Evolutionary conservation across 1,140 invertebrate species (phyloP), one percentile per base, ranked within the genome.

Genomic region (Cataglyphis hispanica): DNA sequence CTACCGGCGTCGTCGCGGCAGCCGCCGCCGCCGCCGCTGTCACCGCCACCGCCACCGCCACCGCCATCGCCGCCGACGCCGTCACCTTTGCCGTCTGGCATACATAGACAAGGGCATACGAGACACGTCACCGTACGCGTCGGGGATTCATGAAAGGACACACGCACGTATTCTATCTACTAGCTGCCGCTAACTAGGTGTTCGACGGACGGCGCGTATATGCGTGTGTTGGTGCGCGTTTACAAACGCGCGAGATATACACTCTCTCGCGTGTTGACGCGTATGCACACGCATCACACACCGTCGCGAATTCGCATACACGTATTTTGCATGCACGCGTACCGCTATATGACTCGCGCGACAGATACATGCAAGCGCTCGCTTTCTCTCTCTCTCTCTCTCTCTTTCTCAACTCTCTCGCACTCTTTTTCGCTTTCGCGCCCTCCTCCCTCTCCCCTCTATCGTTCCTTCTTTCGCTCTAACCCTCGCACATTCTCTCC

Each of bases 281-380:
- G 58, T 60, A 37, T 81, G 78, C 78, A 58, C 77, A 64, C 77
- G 77, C 63, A 40, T 34, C 40, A 43, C n/a, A 58, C 56, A 56
- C 6, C 53, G 56, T 0, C 56, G 7, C 22, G 53, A 75, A 61
- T 7, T 2, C 40, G 46, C 75, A 31, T 46, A 60, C 31, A 43
- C 58, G 25, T 19, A 43, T 8, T 27, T 46, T 77, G 75, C 60
- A 77, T 77, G 60, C 75, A 74, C 50, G 70, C 46, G 70, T 74
- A 70, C 43, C 67, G 84, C 86, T 76, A 78, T 74, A 80, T 46
- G 64, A 83, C 76, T 83, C 78, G 80, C 50, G 85, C 80, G 70
- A 84, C 80, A 64, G 72, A 75, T 37, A 80, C 78, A 83, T 60
- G 67, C 67, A 74, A 72, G 61, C 81, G 86, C 25, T 61, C 46